Evolutionary conservation across 1,140 invertebrate genomes (phyloP), one percentile per base, ranked within the genome.

Genomic region (Notospermus geniculatus): DNA sequence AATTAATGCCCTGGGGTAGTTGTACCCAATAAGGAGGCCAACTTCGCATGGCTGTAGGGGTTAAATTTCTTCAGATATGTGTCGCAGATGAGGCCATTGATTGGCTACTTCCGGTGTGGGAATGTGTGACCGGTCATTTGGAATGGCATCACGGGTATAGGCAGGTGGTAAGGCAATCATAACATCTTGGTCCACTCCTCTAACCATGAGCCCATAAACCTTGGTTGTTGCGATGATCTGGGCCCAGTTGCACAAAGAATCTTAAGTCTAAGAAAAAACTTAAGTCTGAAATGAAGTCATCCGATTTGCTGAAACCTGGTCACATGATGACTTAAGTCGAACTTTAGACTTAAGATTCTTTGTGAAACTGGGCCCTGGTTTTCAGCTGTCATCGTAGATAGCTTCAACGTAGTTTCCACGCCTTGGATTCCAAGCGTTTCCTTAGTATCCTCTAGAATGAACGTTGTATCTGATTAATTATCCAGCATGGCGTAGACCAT

Each of bases 401-500:
- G 55, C 27, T 17, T 25, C 15, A 64, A 32, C 30, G 58, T 43
- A 28, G 63, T 30, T 41, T 39, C n/a, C 54, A 60, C 9, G 25
- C 15, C 19, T 60, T 5, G 5, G 15, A 15, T 36, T 15, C 41
- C 36, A 19, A 60, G 59, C 22, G 50, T 41, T 23, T 58, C 29
- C 30, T 25, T 57, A 2, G 59, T 61, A 32, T 57, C 23, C 0
- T 64, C 43, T 7, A 67, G 52, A 54, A 67, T 59, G 46, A 67
- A 67, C 13, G 53, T 58, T 15, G 62, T 67, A 29, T 67, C 62
- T 2, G 65, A 67, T 50, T 64, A 62, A 19, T 59, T 64, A 41
- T 67, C 62, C 1, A 67, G 23, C 45, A 67, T 27, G 22, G 66
- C 66, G 58, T 67, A 64, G 0, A 62, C n/a, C n/a, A n/a, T n/a